These are phyloP conservation scores for Sicus ferrugineus DNA, from an alignment of 2,888 invertebrate genomes.

Conservation along the genomic window DNA sequence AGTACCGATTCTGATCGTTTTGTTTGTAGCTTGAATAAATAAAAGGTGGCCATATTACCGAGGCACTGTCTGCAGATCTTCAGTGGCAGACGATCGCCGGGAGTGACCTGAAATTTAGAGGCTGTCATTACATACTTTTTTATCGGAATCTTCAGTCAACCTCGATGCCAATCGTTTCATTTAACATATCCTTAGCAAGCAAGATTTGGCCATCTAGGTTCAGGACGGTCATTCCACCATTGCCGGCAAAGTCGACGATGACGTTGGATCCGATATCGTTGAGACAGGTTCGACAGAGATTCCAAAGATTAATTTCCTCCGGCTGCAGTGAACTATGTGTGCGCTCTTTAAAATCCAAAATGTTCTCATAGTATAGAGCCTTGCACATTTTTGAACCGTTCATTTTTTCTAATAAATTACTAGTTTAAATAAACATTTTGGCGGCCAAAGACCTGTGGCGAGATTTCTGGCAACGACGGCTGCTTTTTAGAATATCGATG, in stretches of 20 bases:
- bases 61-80: constrained; percentile 41
- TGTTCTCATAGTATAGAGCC: constrained; percentile 44
- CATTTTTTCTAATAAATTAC: constrained; percentile 30
- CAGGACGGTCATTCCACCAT: constrained; percentile 36
- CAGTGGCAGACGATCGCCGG: constrained; percentile 31
- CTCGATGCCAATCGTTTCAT: constrained; percentile 28
- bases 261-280: constrained; percentile 18
- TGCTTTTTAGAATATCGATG: too few species aligned
- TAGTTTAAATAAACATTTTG: not conserved
- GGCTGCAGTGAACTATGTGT: constrained; percentile 32
- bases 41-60: constrained; percentile 35
- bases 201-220: constrained; percentile 37
- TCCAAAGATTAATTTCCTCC: constrained; percentile 40
- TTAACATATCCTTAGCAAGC: constrained; percentile 37
- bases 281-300: constrained; percentile 42
- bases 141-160: constrained; percentile 10
- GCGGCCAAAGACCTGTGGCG: not conserved
- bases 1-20: constrained; percentile 39
- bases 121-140: not conserved
- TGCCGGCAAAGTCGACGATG: not conserved
- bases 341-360: constrained; percentile 41
- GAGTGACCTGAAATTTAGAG: constrained; percentile 31
- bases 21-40: constrained; percentile 41
- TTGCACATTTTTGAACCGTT: constrained; percentile 39
- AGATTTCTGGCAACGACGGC: not conserved